Evolutionary conservation across 37 sponge, comb jelly and placozoan species (phyloP).

Genomic region (Geodia barretti): DNA sequence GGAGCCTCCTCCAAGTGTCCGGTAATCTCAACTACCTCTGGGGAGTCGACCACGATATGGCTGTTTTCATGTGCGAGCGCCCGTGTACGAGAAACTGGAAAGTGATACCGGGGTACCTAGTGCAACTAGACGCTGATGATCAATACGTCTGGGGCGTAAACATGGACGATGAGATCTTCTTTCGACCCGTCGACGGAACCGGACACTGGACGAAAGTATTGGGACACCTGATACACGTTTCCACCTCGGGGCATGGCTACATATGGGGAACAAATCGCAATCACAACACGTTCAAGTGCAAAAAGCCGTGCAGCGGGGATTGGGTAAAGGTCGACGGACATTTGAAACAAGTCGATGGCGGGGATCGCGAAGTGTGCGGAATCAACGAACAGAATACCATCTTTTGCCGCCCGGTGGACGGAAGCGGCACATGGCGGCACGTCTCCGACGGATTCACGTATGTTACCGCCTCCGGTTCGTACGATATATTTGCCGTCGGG

Average conservation of each 20-base stretch:
- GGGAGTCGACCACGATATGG: conserved; percentile 10
- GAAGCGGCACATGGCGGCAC: conserved; percentile 24
- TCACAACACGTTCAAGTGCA: conserved; percentile 51
- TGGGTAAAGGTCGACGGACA: conserved; percentile 35
- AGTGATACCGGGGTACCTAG: conserved; percentile 15
- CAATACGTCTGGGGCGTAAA: conserved; percentile 48
- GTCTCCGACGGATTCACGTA: too few relatives aligned
- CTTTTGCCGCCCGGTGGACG: conserved; percentile 21
- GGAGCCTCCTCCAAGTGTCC: conserved; percentile 22
- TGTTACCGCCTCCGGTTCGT: too few relatives aligned
- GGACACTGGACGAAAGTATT: conserved; percentile 9
- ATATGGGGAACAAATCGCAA: conserved; percentile 46
- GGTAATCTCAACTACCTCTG: conserved; percentile 26
- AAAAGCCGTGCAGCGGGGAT: conserved; percentile 56
- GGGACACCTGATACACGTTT: conserved; percentile 45
- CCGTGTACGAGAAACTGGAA: conserved; percentile 46
- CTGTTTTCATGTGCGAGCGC: conserved; percentile 21
- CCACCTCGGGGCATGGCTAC: conserved; percentile 71
- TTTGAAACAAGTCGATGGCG: conserved; percentile 60
- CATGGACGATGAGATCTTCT: conserved; percentile 3
- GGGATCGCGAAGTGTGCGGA: conserved; percentile 46
- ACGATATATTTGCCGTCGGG: too few relatives aligned
- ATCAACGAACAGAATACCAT: conserved; percentile 36
- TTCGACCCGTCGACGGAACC: conserved; percentile 34
- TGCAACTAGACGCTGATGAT: conserved; percentile 48